Evolutionary conservation across 2,888 invertebrate genomes (phyloP).

Genomic region (Rapana venosa): DNA sequence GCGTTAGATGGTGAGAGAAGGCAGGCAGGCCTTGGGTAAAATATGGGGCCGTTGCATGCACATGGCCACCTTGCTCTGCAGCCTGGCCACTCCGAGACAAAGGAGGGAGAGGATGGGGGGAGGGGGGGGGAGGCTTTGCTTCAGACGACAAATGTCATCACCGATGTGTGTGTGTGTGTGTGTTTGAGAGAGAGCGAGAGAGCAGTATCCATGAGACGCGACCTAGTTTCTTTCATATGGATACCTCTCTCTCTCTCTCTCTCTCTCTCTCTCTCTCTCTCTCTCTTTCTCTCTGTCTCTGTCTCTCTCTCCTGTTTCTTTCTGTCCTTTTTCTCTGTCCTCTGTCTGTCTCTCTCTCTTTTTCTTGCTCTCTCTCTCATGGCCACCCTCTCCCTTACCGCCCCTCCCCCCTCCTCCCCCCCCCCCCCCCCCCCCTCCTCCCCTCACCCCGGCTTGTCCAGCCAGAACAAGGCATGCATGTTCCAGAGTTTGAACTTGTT

Average conservation of each 20-base stretch:
- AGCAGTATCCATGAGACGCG: not conserved
- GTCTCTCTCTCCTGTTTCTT: too few relatives aligned
- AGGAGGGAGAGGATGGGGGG: too few relatives aligned
- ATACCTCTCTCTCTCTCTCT: slow-evolving; percentile 26
- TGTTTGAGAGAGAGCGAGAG: slow-evolving; percentile 9
- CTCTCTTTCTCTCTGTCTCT: slow-evolving; percentile 35
- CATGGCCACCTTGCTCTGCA: not conserved
- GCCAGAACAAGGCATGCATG: too few relatives aligned
- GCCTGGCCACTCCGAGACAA: not conserved
- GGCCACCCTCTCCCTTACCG: not conserved
- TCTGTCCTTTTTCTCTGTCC: too few relatives aligned
- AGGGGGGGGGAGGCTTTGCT: not conserved
- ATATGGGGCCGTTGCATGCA: slow-evolving; percentile 13
- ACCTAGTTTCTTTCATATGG: not conserved
- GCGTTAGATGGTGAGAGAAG: too few relatives aligned
- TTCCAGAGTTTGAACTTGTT: too few relatives aligned
- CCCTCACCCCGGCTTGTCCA: too few relatives aligned
- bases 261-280: slow-evolving; percentile 30
- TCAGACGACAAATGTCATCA: not conserved
- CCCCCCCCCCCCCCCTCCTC: not conserved
- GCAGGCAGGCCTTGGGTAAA: not conserved
- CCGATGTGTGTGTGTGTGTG: not conserved
- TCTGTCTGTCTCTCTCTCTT: not conserved
- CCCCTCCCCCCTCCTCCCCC: too few relatives aligned
- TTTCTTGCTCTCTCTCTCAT: not conserved